A percentile compares a stretch with the other conserved stretches of the same genome.
These are phyloP conservation scores for Schizopygopsis pylzovi DNA, from an alignment of 2,797 vertebrate species.

Conservation along the genomic window DNA sequence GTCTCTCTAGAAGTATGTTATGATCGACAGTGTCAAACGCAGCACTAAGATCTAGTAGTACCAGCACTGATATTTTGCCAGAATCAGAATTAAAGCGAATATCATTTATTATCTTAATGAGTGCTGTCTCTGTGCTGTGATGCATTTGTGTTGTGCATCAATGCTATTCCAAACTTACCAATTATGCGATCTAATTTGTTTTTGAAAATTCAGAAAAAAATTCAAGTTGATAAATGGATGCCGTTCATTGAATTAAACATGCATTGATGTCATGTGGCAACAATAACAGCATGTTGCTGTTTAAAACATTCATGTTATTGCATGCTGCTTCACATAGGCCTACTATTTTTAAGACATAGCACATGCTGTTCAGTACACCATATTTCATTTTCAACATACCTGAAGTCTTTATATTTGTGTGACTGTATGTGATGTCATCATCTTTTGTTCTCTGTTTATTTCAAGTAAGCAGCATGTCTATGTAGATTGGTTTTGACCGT, in stretches of 20 bases:
- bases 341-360: background rate
- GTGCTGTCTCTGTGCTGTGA: too few relatives aligned
- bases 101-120: too few relatives aligned
- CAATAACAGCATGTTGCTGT: background rate
- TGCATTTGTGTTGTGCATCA: too few relatives aligned
- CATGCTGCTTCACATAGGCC: background rate
- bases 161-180: background rate
- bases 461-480: background rate
- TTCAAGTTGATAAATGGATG: background rate
- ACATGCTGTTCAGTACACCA: background rate
- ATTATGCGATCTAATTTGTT: too few relatives aligned
- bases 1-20: too few relatives aligned
- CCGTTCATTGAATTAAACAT: background rate
- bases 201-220: too few relatives aligned
- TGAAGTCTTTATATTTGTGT: background rate
- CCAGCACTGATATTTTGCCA: too few relatives aligned
- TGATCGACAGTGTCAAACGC: too few relatives aligned
- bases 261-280: background rate
- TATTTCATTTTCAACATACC: background rate
- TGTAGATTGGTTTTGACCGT: background rate
- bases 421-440: background rate
- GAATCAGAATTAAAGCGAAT: too few relatives aligned
- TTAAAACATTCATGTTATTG: background rate
- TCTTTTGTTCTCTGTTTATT: conserved; percentile 27
- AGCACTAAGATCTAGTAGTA: too few relatives aligned